Conservation (phyloP, 2,113 vertebrate species). For the Tragelaphus imberbis region DNA sequence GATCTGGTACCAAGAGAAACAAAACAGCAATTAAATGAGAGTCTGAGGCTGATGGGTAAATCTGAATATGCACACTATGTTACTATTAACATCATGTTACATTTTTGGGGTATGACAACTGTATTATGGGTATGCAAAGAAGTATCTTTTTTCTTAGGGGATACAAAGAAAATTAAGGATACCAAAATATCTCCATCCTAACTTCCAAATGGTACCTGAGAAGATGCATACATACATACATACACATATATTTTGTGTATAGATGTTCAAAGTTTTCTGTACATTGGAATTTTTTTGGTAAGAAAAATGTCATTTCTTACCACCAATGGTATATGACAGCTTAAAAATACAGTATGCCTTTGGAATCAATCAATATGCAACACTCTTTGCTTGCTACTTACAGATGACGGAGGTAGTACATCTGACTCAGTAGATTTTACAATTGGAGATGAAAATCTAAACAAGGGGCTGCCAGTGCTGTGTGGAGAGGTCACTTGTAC, state of each 20-base stretch:
- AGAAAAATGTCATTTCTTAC: constrained; percentile 29
- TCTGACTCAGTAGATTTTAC: constrained; percentile 94
- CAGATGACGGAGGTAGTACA: constrained; percentile 87
- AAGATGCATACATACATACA: not conserved
- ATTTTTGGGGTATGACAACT: not conserved
- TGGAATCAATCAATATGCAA: not conserved
- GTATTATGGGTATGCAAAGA: not conserved
- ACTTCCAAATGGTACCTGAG: not conserved
- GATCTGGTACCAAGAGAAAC: not conserved
- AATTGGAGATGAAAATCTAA: constrained; percentile 96
- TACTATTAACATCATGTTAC: not conserved
- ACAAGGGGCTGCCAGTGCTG: constrained; percentile 81
- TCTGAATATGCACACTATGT: not conserved
- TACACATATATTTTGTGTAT: not conserved
- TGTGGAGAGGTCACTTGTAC: constrained; percentile 74
- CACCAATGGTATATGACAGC: not conserved
- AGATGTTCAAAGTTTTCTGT: not conserved
- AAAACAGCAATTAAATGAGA: not conserved
- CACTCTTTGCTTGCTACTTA: constrained; percentile 80
- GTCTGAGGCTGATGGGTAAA: not conserved
- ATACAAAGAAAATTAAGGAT: not conserved
- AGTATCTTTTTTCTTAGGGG: not conserved
- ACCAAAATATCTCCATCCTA: not conserved
- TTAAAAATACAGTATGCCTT: not conserved
- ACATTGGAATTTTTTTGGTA: not conserved